phyloP scores from a whole-genome alignment of 2,113 vertebrate genomes.

The Bos indicus region DNA sequence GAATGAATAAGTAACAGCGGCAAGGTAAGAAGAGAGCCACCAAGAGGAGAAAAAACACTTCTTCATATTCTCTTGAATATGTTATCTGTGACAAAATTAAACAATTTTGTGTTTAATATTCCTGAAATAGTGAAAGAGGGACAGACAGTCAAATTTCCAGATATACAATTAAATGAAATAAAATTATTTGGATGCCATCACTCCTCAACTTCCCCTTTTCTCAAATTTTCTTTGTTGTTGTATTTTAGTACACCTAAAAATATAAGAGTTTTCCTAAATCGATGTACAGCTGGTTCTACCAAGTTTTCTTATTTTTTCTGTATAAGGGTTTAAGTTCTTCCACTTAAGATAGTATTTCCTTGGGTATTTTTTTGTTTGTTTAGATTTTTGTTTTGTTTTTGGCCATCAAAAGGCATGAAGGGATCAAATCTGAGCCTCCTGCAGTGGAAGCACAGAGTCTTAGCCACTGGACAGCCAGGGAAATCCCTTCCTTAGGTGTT shows the following conservation, averaged over 20 bases:
- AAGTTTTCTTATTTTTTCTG: background rate
- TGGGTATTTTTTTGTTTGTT: background rate
- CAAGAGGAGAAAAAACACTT: background rate
- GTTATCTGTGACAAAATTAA: background rate
- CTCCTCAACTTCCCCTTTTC: background rate
- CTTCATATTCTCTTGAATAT: background rate
- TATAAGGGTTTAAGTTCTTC: background rate
- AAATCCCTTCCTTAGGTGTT: background rate
- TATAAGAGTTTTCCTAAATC: background rate
- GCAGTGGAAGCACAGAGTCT: background rate
- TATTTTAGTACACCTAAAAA: background rate
- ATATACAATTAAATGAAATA: background rate
- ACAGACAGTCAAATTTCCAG: background rate
- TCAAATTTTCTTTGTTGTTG: background rate
- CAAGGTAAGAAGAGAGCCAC: background rate
- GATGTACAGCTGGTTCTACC: background rate
- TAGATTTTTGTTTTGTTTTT: background rate
- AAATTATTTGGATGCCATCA: background rate
- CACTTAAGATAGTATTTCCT: background rate
- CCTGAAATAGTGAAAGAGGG: background rate
- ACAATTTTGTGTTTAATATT: background rate
- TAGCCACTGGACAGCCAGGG: background rate
- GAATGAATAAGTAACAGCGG: background rate
- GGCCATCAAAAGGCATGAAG: background rate
- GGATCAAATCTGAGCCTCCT: background rate